Conservation (phyloP, 2,888 invertebrate genomes). For the Trissolcus japonicus region DNA sequence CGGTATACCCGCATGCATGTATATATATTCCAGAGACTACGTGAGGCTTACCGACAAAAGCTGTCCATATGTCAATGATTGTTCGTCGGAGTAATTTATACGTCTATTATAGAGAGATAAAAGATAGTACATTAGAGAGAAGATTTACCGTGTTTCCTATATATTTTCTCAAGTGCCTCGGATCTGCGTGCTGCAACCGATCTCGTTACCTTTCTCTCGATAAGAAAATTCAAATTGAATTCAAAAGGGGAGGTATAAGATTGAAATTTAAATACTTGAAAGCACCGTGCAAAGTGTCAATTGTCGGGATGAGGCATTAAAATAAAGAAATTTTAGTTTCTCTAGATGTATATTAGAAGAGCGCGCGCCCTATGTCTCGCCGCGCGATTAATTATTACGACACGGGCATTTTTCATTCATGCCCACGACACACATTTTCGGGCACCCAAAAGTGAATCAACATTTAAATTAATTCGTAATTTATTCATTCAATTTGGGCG, state of each 20-base stretch:
- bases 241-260: too few relatives aligned
- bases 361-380: too few relatives aligned
- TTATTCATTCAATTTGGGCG: constrained; percentile 50
- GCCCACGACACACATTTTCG: constrained; percentile 5
- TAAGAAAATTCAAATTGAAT: too few relatives aligned
- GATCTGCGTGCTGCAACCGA: constrained; percentile 3
- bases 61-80: constrained; percentile 37
- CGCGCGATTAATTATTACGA: background rate
- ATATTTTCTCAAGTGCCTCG: constrained; percentile 3
- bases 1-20: constrained; percentile 1
- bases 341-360: too few relatives aligned
- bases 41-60: constrained; percentile 27
- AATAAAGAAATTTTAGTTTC: too few relatives aligned
- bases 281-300: background rate
- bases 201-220: background rate
- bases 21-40: constrained; percentile 17
- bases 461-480: constrained; percentile 52
- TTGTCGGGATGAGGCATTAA: background rate
- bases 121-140: constrained; percentile 24
- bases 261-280: too few relatives aligned
- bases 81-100: constrained; percentile 31
- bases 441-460: constrained; percentile 37
- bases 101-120: constrained; percentile 40
- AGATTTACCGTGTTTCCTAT: constrained; percentile 14
- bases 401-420: constrained; percentile 21